These are phyloP conservation scores for Pandion haliaetus DNA, from an alignment of 2,113 vertebrate species.

Conservation along the genomic window DNA sequence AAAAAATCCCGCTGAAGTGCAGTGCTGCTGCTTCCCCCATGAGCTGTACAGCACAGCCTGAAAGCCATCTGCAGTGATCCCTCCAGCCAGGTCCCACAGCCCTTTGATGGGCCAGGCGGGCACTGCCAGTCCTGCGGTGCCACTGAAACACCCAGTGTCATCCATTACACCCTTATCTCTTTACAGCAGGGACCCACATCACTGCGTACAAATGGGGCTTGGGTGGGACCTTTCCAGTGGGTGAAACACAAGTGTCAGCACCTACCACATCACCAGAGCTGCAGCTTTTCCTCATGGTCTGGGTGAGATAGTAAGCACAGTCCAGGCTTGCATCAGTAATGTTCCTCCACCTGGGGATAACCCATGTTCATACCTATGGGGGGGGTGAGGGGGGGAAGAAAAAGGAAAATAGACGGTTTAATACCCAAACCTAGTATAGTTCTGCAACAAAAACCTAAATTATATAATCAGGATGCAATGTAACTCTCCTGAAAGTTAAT, in stretches of 20 bases:
- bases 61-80: neutral
- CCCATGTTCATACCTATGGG: neutral
- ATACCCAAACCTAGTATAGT: neutral
- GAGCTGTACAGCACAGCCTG: neutral
- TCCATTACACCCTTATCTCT: neutral
- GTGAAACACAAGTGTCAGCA: neutral
- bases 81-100: neutral
- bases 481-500: neutral
- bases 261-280: rapidly evolving
- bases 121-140: neutral
- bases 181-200: neutral
- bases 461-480: neutral
- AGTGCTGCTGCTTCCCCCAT: neutral
- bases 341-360: neutral
- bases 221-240: neutral
- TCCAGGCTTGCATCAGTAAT: neutral
- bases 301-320: neutral
- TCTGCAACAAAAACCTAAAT: neutral
- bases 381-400: too few relatives aligned
- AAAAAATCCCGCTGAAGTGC: neutral
- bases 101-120: rapidly evolving
- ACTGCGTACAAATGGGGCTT: neutral
- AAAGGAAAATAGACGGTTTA: neutral
- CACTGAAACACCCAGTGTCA: neutral
- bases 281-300: rapidly evolving